Percentiles rank a stretch among this genome's conserved stretches.
phyloP scores from a whole-genome alignment of 1,140 invertebrate genomes.

The Panagrolaimus sp. region DNA sequence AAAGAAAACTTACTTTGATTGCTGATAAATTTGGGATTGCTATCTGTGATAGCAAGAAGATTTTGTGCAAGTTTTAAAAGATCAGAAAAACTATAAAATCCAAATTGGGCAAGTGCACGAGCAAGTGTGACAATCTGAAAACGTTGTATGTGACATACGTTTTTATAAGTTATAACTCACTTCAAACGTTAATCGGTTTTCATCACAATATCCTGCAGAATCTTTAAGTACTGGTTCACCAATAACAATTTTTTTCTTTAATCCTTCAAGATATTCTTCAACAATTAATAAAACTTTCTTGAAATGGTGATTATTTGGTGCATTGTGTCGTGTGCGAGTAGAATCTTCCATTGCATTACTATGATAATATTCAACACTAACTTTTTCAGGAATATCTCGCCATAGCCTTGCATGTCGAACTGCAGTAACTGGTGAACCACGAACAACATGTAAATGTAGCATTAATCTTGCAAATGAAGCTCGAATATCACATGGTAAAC shows the following conservation, averaged over 20 bases:
- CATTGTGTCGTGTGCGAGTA: constrained; percentile 33
- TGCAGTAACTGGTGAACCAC: constrained; percentile 93
- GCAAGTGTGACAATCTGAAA: constrained; percentile 89
- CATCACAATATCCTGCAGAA: constrained; percentile 33
- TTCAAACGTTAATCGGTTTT: constrained; percentile 48
- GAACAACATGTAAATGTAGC: constrained; percentile 94
- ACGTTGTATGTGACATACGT: too few relatives aligned
- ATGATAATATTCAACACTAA: constrained; percentile 39
- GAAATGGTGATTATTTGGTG: constrained; percentile 32
- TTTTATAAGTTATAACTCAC: constrained; percentile 27
- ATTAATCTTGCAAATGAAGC: constrained; percentile 95
- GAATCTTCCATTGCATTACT: constrained; percentile 41
- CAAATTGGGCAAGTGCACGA: constrained; percentile 93
- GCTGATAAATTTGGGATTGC: constrained; percentile 30
- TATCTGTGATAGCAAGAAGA: constrained; percentile 67
- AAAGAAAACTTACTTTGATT: constrained; percentile 19
- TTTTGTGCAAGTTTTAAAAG: constrained; percentile 87
- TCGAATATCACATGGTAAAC: constrained; percentile 82
- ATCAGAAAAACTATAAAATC: constrained; percentile 95
- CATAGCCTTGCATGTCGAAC: constrained; percentile 96
- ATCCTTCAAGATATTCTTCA: constrained; percentile 45
- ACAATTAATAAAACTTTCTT: constrained; percentile 47
- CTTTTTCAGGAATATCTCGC: constrained; percentile 68
- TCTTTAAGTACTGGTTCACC: constrained; percentile 48
- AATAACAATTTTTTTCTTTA: constrained; percentile 29